Evolutionary conservation across 2,113 vertebrate genomes (phyloP).

Genomic region (Triplophysa tibetana): DNA sequence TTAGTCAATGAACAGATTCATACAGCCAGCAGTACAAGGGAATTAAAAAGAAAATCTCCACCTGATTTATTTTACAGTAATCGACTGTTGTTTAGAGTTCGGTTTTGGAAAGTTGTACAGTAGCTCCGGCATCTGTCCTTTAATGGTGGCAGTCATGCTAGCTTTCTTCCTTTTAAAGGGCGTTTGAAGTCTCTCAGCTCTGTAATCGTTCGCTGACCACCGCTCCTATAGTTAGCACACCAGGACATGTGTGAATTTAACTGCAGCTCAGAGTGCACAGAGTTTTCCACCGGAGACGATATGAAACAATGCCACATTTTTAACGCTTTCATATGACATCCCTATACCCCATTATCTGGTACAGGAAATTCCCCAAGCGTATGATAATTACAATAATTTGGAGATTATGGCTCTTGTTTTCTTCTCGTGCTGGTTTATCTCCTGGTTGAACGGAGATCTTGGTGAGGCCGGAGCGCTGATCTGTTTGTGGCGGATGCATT

Average conservation of each 20-base stretch:
- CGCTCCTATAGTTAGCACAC: constrained; percentile 53
- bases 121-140: constrained; percentile 47
- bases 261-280: constrained; percentile 15
- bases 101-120: constrained; percentile 44
- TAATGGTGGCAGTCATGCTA: constrained; percentile 41
- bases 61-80: constrained; percentile 32
- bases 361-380: constrained; percentile 30
- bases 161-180: constrained; percentile 46
- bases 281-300: not conserved
- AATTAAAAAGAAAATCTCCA: not conserved
- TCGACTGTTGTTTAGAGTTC: constrained; percentile 13
- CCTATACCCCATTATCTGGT: constrained; percentile 31
- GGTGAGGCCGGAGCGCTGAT: constrained; percentile 35
- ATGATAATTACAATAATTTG: constrained; percentile 49
- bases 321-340: constrained; percentile 27
- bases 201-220: constrained; percentile 55
- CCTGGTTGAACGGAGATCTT: constrained; percentile 18
- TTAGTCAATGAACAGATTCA: not conserved
- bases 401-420: constrained; percentile 38
- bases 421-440: constrained; percentile 32
- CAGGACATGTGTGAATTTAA: constrained; percentile 55
- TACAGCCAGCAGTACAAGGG: not conserved
- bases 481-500: constrained; percentile 42
- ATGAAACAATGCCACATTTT: constrained; percentile 30
- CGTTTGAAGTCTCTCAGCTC: constrained; percentile 57